Percentiles rank a stretch among this genome's conserved stretches.
Evolutionary conservation across 2,797 vertebrate genomes (phyloP).

Genomic region (Oceanodroma leucorhoa): DNA sequence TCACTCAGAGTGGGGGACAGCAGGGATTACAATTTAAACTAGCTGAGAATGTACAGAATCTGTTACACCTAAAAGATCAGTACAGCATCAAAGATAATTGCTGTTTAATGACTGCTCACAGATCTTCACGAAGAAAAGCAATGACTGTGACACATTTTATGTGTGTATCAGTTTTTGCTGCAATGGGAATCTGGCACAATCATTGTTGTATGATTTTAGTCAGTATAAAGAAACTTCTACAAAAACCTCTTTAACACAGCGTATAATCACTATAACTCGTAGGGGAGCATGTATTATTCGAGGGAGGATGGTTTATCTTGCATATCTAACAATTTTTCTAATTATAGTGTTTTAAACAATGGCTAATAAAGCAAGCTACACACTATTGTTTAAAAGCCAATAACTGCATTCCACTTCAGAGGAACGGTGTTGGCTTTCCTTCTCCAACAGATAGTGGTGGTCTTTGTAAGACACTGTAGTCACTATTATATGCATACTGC

Average conservation of each 20-base stretch:
- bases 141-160: not conserved
- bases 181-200: not conserved
- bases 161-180: not conserved
- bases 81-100: not conserved
- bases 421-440: not conserved
- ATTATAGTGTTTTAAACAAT: not conserved
- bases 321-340: conserved; percentile 4
- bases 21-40: not conserved
- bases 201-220: not conserved
- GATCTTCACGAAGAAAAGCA: not conserved
- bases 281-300: not conserved
- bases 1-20: not conserved
- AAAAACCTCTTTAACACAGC: not conserved
- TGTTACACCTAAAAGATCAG: not conserved
- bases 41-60: not conserved
- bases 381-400: not conserved
- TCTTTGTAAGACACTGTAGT: not conserved
- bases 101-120: not conserved
- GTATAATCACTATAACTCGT: not conserved
- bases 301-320: conserved; percentile 11
- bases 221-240: not conserved
- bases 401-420: not conserved
- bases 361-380: not conserved
- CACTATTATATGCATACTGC: not conserved
- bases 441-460: not conserved